Percentiles rank a stretch among this genome's conserved stretches.
These are phyloP conservation scores for Simalia tracyae DNA, from an alignment of 2,797 vertebrate genomes.

Conservation along the genomic window DNA sequence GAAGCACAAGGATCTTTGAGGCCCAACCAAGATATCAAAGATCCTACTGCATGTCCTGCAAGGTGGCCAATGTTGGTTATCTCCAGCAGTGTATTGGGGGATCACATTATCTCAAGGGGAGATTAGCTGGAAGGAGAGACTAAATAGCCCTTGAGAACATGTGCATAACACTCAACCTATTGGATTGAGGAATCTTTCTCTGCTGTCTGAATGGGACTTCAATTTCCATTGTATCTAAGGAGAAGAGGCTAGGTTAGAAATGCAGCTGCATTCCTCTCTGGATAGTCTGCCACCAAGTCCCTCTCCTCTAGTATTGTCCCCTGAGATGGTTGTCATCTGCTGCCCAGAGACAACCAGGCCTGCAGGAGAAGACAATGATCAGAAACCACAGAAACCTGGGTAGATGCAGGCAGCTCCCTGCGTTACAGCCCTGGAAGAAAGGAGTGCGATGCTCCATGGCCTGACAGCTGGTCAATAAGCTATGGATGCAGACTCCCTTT, in stretches of 20 bases:
- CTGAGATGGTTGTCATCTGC: background rate
- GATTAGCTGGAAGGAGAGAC: background rate
- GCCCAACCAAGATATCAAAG: background rate
- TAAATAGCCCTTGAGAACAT: background rate
- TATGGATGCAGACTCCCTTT: conserved; percentile 52
- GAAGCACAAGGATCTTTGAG: background rate
- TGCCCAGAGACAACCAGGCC: background rate
- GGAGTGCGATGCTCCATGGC: conserved; percentile 11
- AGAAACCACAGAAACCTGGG: background rate
- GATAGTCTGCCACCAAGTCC: background rate
- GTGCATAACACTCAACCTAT: background rate
- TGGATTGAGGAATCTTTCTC: background rate
- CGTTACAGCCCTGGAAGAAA: background rate
- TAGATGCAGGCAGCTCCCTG: background rate
- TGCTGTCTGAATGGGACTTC: background rate
- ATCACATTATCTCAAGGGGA: background rate
- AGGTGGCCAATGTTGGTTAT: background rate
- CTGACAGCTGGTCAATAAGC: conserved; percentile 51
- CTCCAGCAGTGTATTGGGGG: background rate
- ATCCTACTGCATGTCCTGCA: background rate
- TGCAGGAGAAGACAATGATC: background rate
- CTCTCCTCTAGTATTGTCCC: background rate
- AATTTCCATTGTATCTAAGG: background rate
- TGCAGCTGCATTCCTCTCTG: background rate
- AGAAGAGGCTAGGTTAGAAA: background rate